Evolutionary conservation across 92 coral and sea anemone species (phyloP), one percentile per base, ranked within the genome.

Genomic region (Nematostella vectensis): DNA sequence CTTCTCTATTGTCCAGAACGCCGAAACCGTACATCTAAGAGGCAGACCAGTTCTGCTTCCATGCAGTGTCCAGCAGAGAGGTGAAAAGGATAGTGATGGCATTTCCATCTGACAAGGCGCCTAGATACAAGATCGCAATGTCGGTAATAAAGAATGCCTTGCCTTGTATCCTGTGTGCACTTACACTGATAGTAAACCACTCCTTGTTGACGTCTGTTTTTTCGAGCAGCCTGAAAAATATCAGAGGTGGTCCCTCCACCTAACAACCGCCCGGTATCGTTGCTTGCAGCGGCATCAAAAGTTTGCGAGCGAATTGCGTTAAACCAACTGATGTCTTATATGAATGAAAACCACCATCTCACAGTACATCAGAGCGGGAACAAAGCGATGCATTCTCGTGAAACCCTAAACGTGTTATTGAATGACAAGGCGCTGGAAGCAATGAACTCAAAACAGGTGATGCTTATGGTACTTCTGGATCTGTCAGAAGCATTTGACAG

Each of bases 291-390:
- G 0, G 69, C 70, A 6, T 76, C 83, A 0, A 76, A 76, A 39
- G 38, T 69, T 3, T 76, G 82, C 31, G 63, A 74, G 31, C 54
- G 69, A 49, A 33, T 68, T 4, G 80, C 74, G 10, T 50, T 74
- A 11, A 59, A 54, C 37, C 81, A 75, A 53, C 44, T 67, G 19
- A 50, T 51, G 13, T 10, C 50, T 12, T 50, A 58, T 47, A 22
- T 57, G 56, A 57, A 11, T 27, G 26, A 23, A 24, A 36, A 61
- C 1, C 60, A 75, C 23, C 55, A 56, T 13, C 40, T 75, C 4
- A 60, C 58, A 11, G 15, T 25, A 29, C 77, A 75, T 25, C 82
- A 69, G 42, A 75, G 71, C 42, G 82, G 82, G 9, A 75, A 75
- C 48, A 69, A 59, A 38, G 61, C 13, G 61, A 26, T 50, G n/a